Evolutionary conservation across 2,888 invertebrate species (phyloP).

Genomic region (Ophonus ardosiacus): DNA sequence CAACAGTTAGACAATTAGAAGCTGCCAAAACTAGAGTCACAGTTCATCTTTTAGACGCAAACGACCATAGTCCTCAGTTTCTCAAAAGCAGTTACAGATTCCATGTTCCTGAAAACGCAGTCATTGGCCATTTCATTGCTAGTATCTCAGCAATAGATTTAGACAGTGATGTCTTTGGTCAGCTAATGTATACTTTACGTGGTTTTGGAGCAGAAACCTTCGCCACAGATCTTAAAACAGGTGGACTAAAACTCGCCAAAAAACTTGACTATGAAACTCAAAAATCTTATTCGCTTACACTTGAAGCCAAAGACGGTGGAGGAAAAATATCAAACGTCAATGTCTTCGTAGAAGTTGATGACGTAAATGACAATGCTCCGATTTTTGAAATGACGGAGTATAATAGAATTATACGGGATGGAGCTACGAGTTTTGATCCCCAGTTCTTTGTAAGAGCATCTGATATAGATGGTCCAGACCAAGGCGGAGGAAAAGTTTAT

Average conservation of each 20-base stretch:
- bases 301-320: conserved; percentile 90
- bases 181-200: conserved; percentile 84
- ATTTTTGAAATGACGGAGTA: conserved; percentile 84
- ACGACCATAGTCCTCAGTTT: conserved; percentile 88
- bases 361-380: conserved; percentile 88
- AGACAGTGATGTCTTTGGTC: conserved; percentile 85
- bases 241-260: conserved; percentile 83
- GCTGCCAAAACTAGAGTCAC: conserved; percentile 80
- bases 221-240: conserved; percentile 81
- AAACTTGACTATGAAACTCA: conserved; percentile 88
- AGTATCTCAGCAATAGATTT: conserved; percentile 83
- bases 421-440: conserved; percentile 86
- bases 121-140: conserved; percentile 81
- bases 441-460: conserved; percentile 84
- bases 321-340: conserved; percentile 84
- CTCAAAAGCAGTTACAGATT: conserved; percentile 80
- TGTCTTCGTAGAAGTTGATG: conserved; percentile 84
- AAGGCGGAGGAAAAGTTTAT: conserved; percentile 83
- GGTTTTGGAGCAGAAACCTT: conserved; percentile 90
- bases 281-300: conserved; percentile 87
- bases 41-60: conserved; percentile 84
- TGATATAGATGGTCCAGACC: conserved; percentile 85
- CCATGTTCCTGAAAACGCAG: conserved; percentile 82
- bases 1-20: conserved; percentile 78
- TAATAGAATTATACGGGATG: conserved; percentile 86